These are phyloP conservation scores for Pocillopora verrucosa DNA, from an alignment of 64 coral and sea anemone genomes.

Conservation along the genomic window DNA sequence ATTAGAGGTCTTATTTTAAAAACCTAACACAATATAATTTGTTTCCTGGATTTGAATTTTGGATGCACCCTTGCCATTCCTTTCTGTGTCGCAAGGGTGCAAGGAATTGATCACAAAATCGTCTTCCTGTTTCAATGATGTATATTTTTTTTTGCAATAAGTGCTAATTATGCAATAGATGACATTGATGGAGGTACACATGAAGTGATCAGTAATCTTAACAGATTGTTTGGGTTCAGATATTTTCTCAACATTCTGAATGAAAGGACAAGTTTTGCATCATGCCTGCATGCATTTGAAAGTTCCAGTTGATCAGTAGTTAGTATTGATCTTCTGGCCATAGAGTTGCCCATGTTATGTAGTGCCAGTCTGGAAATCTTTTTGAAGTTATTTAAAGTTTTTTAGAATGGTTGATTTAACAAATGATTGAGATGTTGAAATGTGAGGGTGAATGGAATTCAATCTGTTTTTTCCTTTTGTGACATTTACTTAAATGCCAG, in stretches of 20 bases:
- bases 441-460: no score
- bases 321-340: not conserved
- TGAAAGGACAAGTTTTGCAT: no score
- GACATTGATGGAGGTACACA: not conserved
- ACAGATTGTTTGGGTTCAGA: not conserved
- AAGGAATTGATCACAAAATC: not conserved
- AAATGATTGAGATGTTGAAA: no score
- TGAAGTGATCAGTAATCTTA: conserved; percentile 5
- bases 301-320: not conserved
- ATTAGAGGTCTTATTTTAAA: no score
- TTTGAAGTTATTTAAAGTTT: no score
- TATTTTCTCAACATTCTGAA: not conserved
- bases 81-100: not conserved
- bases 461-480: no score
- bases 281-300: not conserved
- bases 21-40: no score
- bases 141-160: conserved; percentile 12
- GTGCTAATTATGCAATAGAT: not conserved
- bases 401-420: no score
- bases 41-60: no score
- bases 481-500: no score
- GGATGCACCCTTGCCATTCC: not conserved
- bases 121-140: not conserved
- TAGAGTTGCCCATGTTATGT: no score
- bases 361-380: no score